These are phyloP conservation scores for Paramuricea clavata DNA, from an alignment of 92 coral and sea anemone species.

Conservation along the genomic window DNA sequence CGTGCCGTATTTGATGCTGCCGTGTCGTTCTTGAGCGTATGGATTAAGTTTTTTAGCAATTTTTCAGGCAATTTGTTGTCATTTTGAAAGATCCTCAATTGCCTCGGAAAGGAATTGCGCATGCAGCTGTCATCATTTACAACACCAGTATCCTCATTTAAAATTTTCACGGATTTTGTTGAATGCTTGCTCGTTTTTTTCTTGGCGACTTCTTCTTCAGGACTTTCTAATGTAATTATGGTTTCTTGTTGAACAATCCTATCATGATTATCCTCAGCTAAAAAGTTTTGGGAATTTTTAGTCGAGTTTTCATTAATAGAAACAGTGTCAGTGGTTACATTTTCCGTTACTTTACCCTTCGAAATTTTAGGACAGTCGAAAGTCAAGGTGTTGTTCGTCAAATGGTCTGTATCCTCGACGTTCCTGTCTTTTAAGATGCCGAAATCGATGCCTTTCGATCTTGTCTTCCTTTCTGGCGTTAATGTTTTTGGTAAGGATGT, in stretches of 20 bases:
- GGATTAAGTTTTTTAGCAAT: neutral
- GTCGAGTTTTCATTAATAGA: neutral
- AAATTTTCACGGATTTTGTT: neutral
- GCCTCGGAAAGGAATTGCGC: neutral
- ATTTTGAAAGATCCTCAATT: neutral
- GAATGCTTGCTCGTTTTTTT: neutral
- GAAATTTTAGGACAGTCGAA: neutral
- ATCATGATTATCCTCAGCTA: neutral
- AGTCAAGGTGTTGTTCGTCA: neutral
- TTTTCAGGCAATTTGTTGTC: neutral
- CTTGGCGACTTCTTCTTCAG: neutral
- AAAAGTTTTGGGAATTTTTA: neutral
- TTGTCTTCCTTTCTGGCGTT: neutral
- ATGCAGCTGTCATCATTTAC: neutral
- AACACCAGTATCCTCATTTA: neutral
- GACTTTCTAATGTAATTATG: neutral
- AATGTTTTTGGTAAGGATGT: neutral
- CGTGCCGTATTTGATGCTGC: conserved; percentile 3
- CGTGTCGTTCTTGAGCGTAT: neutral
- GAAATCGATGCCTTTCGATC: neutral
- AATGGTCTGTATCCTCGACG: neutral
- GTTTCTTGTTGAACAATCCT: neutral
- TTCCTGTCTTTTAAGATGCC: neutral
- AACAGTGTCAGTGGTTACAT: neutral
- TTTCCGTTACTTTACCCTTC: neutral